These are phyloP conservation scores for Abramis brama DNA, from an alignment of 2,113 vertebrate genomes.

Conservation along the genomic window DNA sequence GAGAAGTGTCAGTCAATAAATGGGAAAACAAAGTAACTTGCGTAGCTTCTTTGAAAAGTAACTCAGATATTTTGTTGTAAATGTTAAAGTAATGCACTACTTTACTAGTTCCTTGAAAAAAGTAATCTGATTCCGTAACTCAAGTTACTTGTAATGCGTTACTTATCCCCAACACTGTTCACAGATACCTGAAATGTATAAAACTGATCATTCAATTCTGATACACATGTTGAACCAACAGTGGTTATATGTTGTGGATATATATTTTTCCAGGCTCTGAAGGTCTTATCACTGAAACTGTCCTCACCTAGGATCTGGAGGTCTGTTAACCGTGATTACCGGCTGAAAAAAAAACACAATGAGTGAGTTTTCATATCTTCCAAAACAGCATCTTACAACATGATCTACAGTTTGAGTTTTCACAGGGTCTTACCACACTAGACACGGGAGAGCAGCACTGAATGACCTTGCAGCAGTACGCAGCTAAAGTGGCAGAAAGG, in stretches of 20 bases:
- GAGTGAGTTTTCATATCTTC: neutral
- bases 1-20: too few species aligned
- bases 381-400: neutral
- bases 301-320: conserved; percentile 47
- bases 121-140: too few species aligned
- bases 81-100: too few species aligned
- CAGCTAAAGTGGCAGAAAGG: conserved; percentile 70
- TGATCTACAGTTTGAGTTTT: neutral
- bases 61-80: too few species aligned
- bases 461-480: conserved; percentile 74
- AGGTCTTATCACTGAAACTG: neutral
- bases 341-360: conserved; percentile 61
- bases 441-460: conserved; percentile 68
- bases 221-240: neutral
- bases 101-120: too few species aligned
- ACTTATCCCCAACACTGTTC: too few species aligned
- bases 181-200: neutral
- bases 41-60: too few species aligned
- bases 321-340: conserved; percentile 67
- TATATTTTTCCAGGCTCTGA: neutral
- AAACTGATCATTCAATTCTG: neutral
- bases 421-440: conserved; percentile 65
- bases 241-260: neutral
- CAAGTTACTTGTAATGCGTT: too few species aligned
- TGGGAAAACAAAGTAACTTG: too few species aligned